Conservation (phyloP, 2,888 invertebrate species). For the Drosophila pegasa region DNA sequence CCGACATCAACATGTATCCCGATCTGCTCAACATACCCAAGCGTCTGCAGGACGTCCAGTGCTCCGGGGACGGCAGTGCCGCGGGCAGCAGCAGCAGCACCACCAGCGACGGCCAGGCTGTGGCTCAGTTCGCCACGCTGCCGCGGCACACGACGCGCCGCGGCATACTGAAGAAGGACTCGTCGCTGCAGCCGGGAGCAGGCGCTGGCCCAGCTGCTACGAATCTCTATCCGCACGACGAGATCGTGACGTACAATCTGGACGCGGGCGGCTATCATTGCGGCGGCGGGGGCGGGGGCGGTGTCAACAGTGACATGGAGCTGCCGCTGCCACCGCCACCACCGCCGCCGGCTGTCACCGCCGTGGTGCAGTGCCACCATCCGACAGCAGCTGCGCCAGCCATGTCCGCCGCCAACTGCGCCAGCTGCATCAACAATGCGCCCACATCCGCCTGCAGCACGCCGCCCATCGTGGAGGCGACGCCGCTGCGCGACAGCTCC, state of each 20-base stretch:
- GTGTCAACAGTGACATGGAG: conserved; percentile 57
- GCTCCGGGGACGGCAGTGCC: conserved; percentile 27
- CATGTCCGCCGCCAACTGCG: conserved; percentile 66
- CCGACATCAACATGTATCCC: conserved; percentile 90
- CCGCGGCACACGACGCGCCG: conserved; percentile 85
- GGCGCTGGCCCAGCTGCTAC: conserved; percentile 63
- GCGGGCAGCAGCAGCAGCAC: conserved; percentile 9
- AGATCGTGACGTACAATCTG: conserved; percentile 84
- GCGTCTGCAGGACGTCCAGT: conserved; percentile 84
- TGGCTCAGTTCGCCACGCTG: conserved; percentile 84
- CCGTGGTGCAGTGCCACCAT: conserved; percentile 79
- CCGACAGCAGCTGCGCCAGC: conserved; percentile 53
- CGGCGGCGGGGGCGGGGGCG: conserved; percentile 22
- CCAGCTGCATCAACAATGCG: conserved; percentile 73
- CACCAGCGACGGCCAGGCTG: conserved; percentile 62
- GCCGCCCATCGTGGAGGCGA: conserved; percentile 76
- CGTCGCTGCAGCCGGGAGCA: conserved; percentile 77
- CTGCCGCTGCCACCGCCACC: conserved; percentile 81
- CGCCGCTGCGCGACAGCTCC: conserved; percentile 73
- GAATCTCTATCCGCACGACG: conserved; percentile 84
- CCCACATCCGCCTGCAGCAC: conserved; percentile 71
- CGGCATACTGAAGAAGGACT: conserved; percentile 84
- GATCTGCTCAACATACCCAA: conserved; percentile 91
- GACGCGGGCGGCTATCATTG: conserved; percentile 78
- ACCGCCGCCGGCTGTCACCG: conserved; percentile 73